These are phyloP conservation scores for Trisateles emortualis DNA, from an alignment of 2,888 invertebrate species.

Conservation along the genomic window DNA sequence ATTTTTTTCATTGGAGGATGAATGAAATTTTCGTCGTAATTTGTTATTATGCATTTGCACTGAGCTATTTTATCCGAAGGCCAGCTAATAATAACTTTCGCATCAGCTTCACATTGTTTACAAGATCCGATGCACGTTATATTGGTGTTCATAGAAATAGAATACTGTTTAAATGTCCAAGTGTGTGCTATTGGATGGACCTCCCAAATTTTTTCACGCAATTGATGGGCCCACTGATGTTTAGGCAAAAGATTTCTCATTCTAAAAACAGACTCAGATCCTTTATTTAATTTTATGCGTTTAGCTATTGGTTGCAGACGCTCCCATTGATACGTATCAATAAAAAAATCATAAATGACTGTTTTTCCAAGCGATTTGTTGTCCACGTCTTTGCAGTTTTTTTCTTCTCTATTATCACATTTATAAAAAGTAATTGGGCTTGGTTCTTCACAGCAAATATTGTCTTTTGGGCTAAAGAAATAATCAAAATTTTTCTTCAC, in stretches of 20 bases:
- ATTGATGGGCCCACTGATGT: slow-evolving; percentile 18
- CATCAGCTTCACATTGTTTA: slow-evolving; percentile 20
- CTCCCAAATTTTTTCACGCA: slow-evolving; percentile 21
- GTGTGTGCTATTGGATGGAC: slow-evolving; percentile 14
- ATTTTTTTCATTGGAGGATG: slow-evolving; percentile 21
- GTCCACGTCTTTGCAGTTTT: slow-evolving; percentile 7
- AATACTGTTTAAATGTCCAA: slow-evolving; percentile 21
- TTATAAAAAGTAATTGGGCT: slow-evolving; percentile 7
- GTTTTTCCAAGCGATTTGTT: slow-evolving; percentile 15
- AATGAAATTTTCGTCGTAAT: slow-evolving; percentile 19
- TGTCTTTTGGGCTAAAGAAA: too few species aligned
- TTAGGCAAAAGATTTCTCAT: slow-evolving; percentile 15
- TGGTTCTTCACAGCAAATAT: slow-evolving; percentile 10
- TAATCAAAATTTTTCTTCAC: slow-evolving; percentile 23
- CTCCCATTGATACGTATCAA: slow-evolving; percentile 22
- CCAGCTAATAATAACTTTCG: slow-evolving; percentile 21
- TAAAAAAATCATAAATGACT: slow-evolving; percentile 16
- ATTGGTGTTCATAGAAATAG: slow-evolving; percentile 15
- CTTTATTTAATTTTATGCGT: slow-evolving; percentile 19
- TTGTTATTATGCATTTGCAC: slow-evolving; percentile 25
- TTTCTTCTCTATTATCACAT: slow-evolving; percentile 8
- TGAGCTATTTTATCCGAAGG: slow-evolving; percentile 25
- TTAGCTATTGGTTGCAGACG: slow-evolving; percentile 16
- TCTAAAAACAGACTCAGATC: slow-evolving; percentile 14
- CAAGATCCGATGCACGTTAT: slow-evolving; percentile 20